phyloP scores from a whole-genome alignment of 2,888 invertebrate genomes.

The Caenorhabditis sinica region DNA sequence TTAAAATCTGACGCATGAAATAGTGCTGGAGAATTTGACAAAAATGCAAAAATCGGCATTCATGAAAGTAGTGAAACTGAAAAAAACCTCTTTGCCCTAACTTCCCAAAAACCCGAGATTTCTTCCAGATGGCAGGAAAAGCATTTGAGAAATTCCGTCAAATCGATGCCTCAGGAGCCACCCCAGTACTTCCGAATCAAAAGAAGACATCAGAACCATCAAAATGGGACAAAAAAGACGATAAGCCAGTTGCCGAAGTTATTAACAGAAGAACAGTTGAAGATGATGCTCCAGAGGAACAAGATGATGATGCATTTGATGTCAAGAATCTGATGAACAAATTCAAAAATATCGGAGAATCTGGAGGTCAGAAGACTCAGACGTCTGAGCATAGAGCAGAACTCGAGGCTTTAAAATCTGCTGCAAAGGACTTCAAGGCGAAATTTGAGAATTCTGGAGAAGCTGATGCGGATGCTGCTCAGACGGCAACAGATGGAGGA shows the following conservation, averaged over 20 bases:
- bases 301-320: constrained; percentile 81
- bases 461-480: constrained; percentile 83
- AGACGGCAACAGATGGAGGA: constrained; percentile 84
- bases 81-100: too few relatives aligned
- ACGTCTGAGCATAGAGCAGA: constrained; percentile 71
- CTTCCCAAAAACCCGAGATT: background rate
- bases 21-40: too few relatives aligned
- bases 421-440: constrained; percentile 82
- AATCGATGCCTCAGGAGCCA: constrained; percentile 88
- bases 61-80: background rate
- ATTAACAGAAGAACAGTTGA: constrained; percentile 78
- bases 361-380: constrained; percentile 54
- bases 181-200: constrained; percentile 65
- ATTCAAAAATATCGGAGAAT: constrained; percentile 82
- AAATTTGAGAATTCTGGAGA: constrained; percentile 84
- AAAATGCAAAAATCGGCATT: background rate
- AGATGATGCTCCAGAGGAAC: constrained; percentile 66
- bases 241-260: constrained; percentile 78
- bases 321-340: constrained; percentile 84
- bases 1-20: too few relatives aligned
- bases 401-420: constrained; percentile 72
- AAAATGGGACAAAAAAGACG: constrained; percentile 82
- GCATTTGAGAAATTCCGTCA: constrained; percentile 93
- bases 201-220: constrained; percentile 72
- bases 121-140: constrained; percentile 87